Evolutionary conservation across 2,797 vertebrate genomes (phyloP).

Genomic region (Cryptoprocta ferox): DNA sequence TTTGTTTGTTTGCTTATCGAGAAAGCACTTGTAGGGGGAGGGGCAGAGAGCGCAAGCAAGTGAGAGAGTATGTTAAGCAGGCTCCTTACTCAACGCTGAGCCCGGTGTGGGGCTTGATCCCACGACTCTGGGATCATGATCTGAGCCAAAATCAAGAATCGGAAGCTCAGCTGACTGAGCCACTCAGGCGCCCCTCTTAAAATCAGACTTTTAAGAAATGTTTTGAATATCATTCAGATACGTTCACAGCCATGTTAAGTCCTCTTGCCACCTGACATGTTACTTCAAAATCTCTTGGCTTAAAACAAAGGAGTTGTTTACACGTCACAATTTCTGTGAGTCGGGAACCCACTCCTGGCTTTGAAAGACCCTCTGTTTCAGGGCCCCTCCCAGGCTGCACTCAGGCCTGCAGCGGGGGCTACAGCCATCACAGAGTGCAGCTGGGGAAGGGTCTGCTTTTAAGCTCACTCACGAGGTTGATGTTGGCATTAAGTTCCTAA

Average conservation of each 20-base stretch:
- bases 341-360: not conserved
- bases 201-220: conserved; percentile 31
- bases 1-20: too few species aligned
- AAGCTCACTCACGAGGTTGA: not conserved
- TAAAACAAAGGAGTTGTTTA: not conserved
- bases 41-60: too few species aligned
- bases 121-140: too few species aligned
- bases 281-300: not conserved
- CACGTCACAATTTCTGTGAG: not conserved
- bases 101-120: too few species aligned
- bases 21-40: too few species aligned
- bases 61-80: too few species aligned
- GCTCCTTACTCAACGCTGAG: too few species aligned
- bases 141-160: too few species aligned
- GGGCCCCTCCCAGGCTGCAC: not conserved
- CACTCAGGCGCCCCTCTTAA: not conserved
- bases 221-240: not conserved
- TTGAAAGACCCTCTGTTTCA: not conserved
- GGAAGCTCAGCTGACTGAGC: too few species aligned
- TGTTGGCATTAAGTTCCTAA: not conserved
- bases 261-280: not conserved
- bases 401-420: not conserved
- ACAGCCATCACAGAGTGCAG: not conserved
- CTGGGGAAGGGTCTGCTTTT: not conserved
- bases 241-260: not conserved